These are phyloP conservation scores for Bombylius discolor DNA, from an alignment of 2,888 invertebrate genomes.

Conservation along the genomic window DNA sequence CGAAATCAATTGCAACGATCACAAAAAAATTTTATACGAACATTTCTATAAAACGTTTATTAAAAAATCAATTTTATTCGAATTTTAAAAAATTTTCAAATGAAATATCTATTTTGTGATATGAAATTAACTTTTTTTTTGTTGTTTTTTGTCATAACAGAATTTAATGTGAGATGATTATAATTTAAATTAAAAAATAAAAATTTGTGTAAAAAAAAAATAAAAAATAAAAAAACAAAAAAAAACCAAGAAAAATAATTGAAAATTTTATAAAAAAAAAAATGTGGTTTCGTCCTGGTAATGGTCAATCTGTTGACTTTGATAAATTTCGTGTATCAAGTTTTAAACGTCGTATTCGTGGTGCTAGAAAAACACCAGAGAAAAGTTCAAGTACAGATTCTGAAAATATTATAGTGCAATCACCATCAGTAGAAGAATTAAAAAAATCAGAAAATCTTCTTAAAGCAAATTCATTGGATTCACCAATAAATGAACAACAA, in stretches of 20 bases:
- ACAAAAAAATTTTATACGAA: too few relatives aligned
- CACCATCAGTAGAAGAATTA: not conserved
- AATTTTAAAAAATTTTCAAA: too few relatives aligned
- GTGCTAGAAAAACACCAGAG: slow-evolving; percentile 14
- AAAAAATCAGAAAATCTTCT: too few relatives aligned
- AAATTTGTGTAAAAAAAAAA: too few relatives aligned
- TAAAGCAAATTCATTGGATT: not conserved
- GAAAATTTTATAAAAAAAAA: not conserved
- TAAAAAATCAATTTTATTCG: too few relatives aligned
- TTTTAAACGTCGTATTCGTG: slow-evolving; percentile 21
- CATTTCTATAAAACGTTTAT: too few relatives aligned
- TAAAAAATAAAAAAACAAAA: not conserved
- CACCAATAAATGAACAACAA: not conserved
- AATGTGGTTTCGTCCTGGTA: slow-evolving; percentile 18
- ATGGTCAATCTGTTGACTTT: slow-evolving; percentile 10
- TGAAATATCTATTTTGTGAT: too few relatives aligned
- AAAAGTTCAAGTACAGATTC: slow-evolving; percentile 11
- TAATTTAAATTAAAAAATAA: too few relatives aligned
- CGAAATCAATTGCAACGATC: too few relatives aligned
- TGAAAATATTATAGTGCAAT: not conserved
- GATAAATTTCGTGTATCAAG: slow-evolving; percentile 18
- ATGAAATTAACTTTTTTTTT: too few relatives aligned
- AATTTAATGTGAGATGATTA: too few relatives aligned
- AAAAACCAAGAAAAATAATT: not conserved
- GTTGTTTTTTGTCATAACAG: too few relatives aligned